phyloP scores from a whole-genome alignment of 2,888 invertebrate genomes.

The Parnassius orleans region DNA sequence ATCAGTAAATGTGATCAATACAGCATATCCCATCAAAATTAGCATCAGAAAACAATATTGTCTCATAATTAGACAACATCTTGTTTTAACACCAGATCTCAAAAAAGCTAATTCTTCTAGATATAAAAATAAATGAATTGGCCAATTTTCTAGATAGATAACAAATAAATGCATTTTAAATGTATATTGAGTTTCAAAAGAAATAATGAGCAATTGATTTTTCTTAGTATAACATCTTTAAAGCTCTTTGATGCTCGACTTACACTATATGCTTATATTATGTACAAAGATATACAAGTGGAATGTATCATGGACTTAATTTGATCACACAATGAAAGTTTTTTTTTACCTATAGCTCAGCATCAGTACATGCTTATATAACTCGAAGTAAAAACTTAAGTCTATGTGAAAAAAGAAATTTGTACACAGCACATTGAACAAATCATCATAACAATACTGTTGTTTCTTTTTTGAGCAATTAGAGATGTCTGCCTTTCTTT shows the following conservation, averaged over 20 bases:
- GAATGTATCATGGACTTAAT: slow-evolving; percentile 76
- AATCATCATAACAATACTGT: slow-evolving; percentile 66
- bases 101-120: slow-evolving; percentile 19
- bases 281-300: slow-evolving; percentile 71
- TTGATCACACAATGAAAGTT: slow-evolving; percentile 48
- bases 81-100: slow-evolving; percentile 4
- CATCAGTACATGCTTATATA: slow-evolving; percentile 74
- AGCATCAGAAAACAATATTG: slow-evolving; percentile 14
- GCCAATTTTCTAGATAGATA: slow-evolving; percentile 28
- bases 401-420: slow-evolving; percentile 39
- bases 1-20: slow-evolving; percentile 3
- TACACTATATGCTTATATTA: slow-evolving; percentile 50
- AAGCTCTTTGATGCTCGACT: slow-evolving; percentile 70
- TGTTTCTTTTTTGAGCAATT: slow-evolving; percentile 58
- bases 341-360: slow-evolving; percentile 38
- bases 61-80: no score
- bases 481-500: slow-evolving; percentile 24
- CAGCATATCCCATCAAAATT: slow-evolving; percentile 4
- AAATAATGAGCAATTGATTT: slow-evolving; percentile 68
- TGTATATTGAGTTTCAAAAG: slow-evolving; percentile 42
- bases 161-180: slow-evolving; percentile 60
- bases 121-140: slow-evolving; percentile 18
- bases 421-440: slow-evolving; percentile 55
- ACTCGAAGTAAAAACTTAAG: slow-evolving; percentile 33
- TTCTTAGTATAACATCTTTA: slow-evolving; percentile 64